Evolutionary conservation across 1,140 invertebrate species (phyloP).

Genomic region (Drosophila ficusphila): DNA sequence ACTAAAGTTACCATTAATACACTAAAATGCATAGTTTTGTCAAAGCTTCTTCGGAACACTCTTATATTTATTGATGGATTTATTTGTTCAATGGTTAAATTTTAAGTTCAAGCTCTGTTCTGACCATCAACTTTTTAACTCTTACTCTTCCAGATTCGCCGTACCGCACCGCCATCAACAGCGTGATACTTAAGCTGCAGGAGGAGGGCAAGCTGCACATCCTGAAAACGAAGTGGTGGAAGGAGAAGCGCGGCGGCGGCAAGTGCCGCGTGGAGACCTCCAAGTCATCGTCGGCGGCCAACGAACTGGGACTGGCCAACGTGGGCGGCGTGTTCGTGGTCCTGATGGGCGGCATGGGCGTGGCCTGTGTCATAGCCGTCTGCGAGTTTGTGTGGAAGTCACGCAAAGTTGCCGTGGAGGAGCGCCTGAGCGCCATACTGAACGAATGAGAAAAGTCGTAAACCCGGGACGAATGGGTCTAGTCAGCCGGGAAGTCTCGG

Average conservation of each 20-base stretch:
- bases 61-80: too few relatives aligned
- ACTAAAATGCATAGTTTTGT: too few relatives aligned
- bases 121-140: too few relatives aligned
- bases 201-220: conserved; percentile 96
- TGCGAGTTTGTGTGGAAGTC: conserved; percentile 98
- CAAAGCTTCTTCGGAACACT: too few relatives aligned
- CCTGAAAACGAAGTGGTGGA: conserved; percentile 98
- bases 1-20: too few relatives aligned
- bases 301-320: conserved; percentile 94
- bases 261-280: conserved; percentile 92
- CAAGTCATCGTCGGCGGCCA: conserved; percentile 93
- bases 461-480: conserved; percentile 80
- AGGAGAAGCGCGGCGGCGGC: conserved; percentile 93
- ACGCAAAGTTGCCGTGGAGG: conserved; percentile 94
- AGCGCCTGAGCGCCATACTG: conserved; percentile 89
- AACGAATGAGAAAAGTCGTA: conserved; percentile 83
- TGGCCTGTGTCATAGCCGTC: conserved; percentile 94
- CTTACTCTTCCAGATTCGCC: conserved; percentile 95
- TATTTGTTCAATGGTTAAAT: too few relatives aligned
- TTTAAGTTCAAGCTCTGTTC: too few relatives aligned
- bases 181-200: conserved; percentile 95
- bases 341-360: conserved; percentile 94
- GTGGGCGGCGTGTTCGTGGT: conserved; percentile 98
- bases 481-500: conserved; percentile 15
- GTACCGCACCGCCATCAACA: conserved; percentile 93